A percentile compares a stretch with the other conserved stretches of the same genome.
phyloP scores from a whole-genome alignment of 2,113 vertebrate species.

The Martes martes region DNA sequence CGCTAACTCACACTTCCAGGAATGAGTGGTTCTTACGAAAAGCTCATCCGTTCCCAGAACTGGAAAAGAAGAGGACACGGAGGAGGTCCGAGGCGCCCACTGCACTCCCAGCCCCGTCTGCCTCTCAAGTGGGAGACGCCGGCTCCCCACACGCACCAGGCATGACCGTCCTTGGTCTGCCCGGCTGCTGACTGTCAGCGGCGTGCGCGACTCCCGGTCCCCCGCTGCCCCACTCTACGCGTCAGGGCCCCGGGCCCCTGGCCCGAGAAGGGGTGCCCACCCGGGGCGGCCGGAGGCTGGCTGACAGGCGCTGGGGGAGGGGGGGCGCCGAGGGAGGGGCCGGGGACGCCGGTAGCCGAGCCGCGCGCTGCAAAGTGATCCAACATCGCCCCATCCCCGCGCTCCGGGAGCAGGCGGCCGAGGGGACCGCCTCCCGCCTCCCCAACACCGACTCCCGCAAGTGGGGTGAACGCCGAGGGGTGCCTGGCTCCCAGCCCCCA shows the following conservation, averaged over 20 bases:
- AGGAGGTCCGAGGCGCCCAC: neutral
- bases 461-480: slow-evolving; percentile 48
- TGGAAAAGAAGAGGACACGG: neutral
- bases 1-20: slow-evolving; percentile 65
- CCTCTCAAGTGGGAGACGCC: neutral
- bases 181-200: slow-evolving; percentile 39
- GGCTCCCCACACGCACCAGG: neutral
- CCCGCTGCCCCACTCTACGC: neutral
- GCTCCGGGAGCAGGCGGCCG: slow-evolving; percentile 46
- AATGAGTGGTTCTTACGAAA: slow-evolving; percentile 26
- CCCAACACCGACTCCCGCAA: slow-evolving; percentile 31
- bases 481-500: slow-evolving; percentile 66
- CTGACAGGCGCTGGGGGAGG: slow-evolving; percentile 15
- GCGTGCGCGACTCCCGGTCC: neutral
- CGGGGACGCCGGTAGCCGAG: slow-evolving; percentile 48
- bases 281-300: neutral
- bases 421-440: slow-evolving; percentile 40
- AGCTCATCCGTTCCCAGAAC: slow-evolving; percentile 40
- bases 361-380: slow-evolving; percentile 66
- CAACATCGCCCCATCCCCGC: slow-evolving; percentile 49
- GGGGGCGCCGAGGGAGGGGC: slow-evolving; percentile 43
- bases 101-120: neutral
- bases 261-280: neutral
- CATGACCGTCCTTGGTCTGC: neutral
- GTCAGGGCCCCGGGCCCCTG: neutral